Conservation (phyloP, 2,888 invertebrate species). For the Ypsolopha sequella region DNA sequence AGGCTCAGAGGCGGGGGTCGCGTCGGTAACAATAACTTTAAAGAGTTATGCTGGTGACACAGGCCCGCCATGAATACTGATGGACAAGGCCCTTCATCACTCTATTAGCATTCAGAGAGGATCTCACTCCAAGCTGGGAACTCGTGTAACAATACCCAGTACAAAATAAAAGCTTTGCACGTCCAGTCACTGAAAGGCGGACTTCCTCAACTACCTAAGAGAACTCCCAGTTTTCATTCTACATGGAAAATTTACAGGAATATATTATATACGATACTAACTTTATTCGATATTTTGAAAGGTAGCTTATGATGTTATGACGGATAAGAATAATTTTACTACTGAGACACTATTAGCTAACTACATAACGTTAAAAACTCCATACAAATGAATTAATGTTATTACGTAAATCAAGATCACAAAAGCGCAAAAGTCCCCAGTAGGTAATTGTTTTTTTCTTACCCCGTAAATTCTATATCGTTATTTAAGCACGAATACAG, state of each 20-base stretch:
- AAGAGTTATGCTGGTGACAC: slow-evolving; percentile 42
- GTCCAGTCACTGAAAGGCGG: slow-evolving; percentile 52
- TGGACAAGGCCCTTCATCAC: slow-evolving; percentile 44
- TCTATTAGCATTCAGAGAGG: slow-evolving; percentile 60
- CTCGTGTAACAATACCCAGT: slow-evolving; percentile 56
- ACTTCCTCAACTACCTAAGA: slow-evolving; percentile 34
- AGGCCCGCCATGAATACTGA: slow-evolving; percentile 58
- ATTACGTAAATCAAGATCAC: too few relatives aligned
- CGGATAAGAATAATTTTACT: too few relatives aligned
- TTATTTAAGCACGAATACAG: too few relatives aligned
- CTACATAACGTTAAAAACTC: too few relatives aligned
- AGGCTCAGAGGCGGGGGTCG: slow-evolving; percentile 2
- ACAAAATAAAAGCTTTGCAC: slow-evolving; percentile 64
- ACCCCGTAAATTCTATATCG: too few relatives aligned
- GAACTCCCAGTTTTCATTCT: slow-evolving; percentile 35
- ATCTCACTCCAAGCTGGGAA: slow-evolving; percentile 44
- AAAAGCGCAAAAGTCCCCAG: too few relatives aligned
- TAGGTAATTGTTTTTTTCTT: too few relatives aligned
- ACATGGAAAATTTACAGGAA: slow-evolving; percentile 28
- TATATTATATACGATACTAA: slow-evolving; percentile 1
- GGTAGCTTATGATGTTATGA: too few relatives aligned
- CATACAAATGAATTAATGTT: too few relatives aligned
- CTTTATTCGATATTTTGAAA: neutral
- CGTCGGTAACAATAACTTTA: slow-evolving; percentile 19
- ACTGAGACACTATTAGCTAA: too few relatives aligned